Evolutionary conservation across 2,797 vertebrate genomes (phyloP).

Genomic region (Acestrorhynchus altus): DNA sequence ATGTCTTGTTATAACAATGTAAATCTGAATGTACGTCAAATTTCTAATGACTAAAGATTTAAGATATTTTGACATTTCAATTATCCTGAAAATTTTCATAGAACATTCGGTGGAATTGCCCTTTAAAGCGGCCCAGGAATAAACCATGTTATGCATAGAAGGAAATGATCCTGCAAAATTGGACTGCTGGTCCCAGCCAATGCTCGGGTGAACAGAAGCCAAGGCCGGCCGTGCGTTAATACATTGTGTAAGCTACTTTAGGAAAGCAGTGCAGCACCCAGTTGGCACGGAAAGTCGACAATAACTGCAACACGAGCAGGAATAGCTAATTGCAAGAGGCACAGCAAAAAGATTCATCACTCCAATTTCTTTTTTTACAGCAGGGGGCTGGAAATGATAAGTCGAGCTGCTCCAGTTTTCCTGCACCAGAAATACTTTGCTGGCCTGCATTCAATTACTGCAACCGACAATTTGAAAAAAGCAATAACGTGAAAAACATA

Average conservation of each 20-base stretch:
- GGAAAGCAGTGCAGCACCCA: neutral
- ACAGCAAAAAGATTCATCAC: constrained; percentile 16
- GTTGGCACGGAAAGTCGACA: neutral
- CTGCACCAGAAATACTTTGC: constrained; percentile 40
- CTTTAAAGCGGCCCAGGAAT: no score
- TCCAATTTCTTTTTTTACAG: constrained; percentile 14
- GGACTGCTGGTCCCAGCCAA: neutral
- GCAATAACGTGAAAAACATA: constrained; percentile 78
- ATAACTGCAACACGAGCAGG: neutral
- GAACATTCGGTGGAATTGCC: no score
- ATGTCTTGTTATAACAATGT: no score
- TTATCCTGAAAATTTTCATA: no score
- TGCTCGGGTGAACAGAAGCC: neutral
- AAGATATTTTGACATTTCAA: no score
- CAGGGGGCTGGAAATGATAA: constrained; percentile 37
- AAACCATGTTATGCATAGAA: neutral
- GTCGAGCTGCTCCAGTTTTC: constrained; percentile 40
- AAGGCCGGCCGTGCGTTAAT: neutral
- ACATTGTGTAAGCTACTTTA: neutral
- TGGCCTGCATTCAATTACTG: constrained; percentile 61
- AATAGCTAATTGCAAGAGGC: constrained; percentile 24
- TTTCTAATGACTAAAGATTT: no score
- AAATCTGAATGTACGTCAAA: no score
- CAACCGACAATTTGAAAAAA: constrained; percentile 64
- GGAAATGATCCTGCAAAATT: constrained; percentile 25